Evolutionary conservation across 2,113 vertebrate species (phyloP).

Genomic region (Bungarus multicinctus): DNA sequence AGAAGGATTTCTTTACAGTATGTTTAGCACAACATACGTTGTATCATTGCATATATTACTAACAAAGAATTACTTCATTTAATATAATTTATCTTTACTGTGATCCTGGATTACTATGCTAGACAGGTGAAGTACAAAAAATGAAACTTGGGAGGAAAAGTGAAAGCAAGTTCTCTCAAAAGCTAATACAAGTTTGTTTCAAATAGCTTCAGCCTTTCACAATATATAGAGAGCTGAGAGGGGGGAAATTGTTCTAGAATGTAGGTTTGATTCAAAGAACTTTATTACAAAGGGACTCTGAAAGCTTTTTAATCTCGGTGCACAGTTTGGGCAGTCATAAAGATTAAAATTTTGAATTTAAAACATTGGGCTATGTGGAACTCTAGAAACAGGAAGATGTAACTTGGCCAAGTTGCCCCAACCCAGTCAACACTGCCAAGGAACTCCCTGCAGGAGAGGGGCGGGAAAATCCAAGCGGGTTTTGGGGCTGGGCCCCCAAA

Average conservation of each 20-base stretch:
- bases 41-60: not conserved
- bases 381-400: not conserved
- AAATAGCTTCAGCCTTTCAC: not conserved
- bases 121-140: not conserved
- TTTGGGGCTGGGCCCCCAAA: not conserved
- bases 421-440: not conserved
- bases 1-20: not conserved
- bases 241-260: slow-evolving; percentile 9
- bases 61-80: not conserved
- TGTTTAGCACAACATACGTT: not conserved
- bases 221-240: not conserved
- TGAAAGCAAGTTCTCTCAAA: not conserved
- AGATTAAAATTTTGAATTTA: not conserved
- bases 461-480: not conserved
- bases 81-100: not conserved
- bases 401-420: not conserved
- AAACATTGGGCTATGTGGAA: not conserved
- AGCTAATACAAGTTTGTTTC: not conserved
- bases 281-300: slow-evolving; percentile 9
- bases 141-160: not conserved
- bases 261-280: slow-evolving; percentile 9
- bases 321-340: not conserved
- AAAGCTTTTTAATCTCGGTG: not conserved
- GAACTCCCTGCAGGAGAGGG: not conserved
- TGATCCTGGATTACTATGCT: no score